phyloP scores from a whole-genome alignment of 2,113 vertebrate species.

The Sigmodon hispidus region DNA sequence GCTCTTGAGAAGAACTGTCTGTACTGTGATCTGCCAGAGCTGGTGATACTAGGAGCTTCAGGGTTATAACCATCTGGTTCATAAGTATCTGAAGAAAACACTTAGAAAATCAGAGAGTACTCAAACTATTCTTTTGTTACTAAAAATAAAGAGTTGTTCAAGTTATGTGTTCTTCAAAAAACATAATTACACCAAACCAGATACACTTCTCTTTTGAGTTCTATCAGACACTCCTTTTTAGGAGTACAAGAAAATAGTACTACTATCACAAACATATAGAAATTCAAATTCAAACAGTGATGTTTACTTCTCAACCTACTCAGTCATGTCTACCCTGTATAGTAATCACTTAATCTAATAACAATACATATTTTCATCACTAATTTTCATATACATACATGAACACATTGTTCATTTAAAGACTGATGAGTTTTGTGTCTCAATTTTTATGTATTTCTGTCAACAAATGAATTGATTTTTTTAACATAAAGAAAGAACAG shows the following conservation, averaged over 20 bases:
- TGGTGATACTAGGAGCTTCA: conserved; percentile 98
- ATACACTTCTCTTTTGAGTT: conserved; percentile 33
- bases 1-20: conserved; percentile 97
- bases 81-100: conserved; percentile 91
- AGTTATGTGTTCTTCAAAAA: conserved; percentile 43
- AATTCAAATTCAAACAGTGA: not conserved
- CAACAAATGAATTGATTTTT: conserved; percentile 17
- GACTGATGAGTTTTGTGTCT: conserved; percentile 10
- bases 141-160: conserved; percentile 17
- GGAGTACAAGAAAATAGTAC: conserved; percentile 16
- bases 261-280: not conserved
- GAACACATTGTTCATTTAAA: conserved; percentile 23
- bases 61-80: conserved; percentile 99
- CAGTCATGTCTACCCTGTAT: conserved; percentile 18
- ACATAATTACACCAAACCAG: not conserved
- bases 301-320: too few species aligned
- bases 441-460: conserved; percentile 1
- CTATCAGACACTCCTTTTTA: not conserved
- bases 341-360: conserved; percentile 14
- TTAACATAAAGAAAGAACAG: conserved; percentile 32
- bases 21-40: conserved; percentile 93
- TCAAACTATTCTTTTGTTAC: conserved; percentile 16
- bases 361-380: not conserved
- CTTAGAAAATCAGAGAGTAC: not conserved
- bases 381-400: conserved; percentile 12